Conservation (phyloP, 2,888 invertebrate genomes). For the Chaitophorus viminalis region DNA sequence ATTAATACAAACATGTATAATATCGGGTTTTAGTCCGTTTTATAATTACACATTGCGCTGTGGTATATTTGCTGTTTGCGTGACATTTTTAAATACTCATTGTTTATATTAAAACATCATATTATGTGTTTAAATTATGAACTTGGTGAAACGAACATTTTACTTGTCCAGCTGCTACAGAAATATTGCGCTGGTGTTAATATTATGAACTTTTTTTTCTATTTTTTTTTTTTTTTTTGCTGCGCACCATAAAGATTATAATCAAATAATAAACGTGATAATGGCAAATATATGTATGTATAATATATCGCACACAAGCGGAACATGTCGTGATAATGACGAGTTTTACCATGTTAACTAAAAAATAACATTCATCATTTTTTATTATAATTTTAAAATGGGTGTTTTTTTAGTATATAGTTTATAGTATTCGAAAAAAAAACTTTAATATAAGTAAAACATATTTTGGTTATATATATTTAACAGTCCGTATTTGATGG, state of each 20-base stretch:
- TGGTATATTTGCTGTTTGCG: conserved; percentile 41
- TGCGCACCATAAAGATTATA: conserved; percentile 46
- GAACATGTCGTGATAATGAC: conserved; percentile 51
- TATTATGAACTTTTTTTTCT: conserved; percentile 38
- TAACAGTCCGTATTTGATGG: conserved; percentile 16
- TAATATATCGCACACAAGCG: conserved; percentile 13
- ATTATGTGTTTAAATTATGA: conserved; percentile 32
- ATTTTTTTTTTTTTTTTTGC: background rate
- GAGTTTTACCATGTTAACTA: conserved; percentile 45
- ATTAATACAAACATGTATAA: conserved; percentile 32
- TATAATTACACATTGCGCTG: conserved; percentile 36
- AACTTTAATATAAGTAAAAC: conserved; percentile 50
- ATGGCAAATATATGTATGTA: background rate
- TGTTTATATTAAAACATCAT: conserved; percentile 44
- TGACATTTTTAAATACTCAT: conserved; percentile 48
- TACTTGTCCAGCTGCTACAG: conserved; percentile 20
- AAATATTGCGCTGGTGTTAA: conserved; percentile 18
- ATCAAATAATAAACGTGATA: conserved; percentile 57
- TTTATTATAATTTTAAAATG: conserved; percentile 48
- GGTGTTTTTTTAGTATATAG: conserved; percentile 52
- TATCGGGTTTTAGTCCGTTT: conserved; percentile 21
- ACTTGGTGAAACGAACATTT: conserved; percentile 20
- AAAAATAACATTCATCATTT: conserved; percentile 39
- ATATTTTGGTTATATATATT: conserved; percentile 27
- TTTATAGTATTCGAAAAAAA: background rate